Percentiles rank a stretch among this genome's conserved stretches.
Conservation (phyloP, 2,888 invertebrate genomes). For the Eupelmus urozonus region DNA sequence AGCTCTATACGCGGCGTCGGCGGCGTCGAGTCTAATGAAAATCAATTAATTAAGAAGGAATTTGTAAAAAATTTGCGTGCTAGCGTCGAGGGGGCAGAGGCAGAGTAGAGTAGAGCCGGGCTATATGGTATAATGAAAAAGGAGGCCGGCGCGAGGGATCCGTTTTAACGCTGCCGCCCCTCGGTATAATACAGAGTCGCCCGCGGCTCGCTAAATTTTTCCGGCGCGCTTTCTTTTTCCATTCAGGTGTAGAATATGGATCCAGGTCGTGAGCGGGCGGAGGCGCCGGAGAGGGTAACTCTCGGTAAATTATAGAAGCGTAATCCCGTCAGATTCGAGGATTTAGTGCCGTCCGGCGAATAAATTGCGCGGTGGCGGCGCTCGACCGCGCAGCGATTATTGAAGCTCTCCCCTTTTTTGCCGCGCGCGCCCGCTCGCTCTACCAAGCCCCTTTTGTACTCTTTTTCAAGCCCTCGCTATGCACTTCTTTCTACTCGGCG, state of each 20-base stretch:
- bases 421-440: no score
- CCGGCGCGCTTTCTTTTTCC: constrained; percentile 4
- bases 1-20: no score
- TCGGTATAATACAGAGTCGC: no score
- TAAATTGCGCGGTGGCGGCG: constrained; percentile 64
- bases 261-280: neutral
- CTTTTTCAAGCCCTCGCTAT: no score
- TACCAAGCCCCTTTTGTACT: no score
- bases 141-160: no score
- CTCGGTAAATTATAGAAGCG: constrained; percentile 64
- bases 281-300: neutral
- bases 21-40: no score
- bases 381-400: constrained; percentile 11
- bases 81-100: neutral
- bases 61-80: constrained; percentile 1
- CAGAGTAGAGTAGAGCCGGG: no score
- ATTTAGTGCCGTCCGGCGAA: constrained; percentile 65
- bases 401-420: constrained; percentile 7
- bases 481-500: no score
- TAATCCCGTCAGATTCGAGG: constrained; percentile 67
- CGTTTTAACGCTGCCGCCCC: no score
- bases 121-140: no score
- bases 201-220: constrained; percentile 5
- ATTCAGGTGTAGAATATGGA: neutral
- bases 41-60: neutral